Evolutionary conservation across 2,888 invertebrate species (phyloP).

Genomic region (Drosophila rubida): DNA sequence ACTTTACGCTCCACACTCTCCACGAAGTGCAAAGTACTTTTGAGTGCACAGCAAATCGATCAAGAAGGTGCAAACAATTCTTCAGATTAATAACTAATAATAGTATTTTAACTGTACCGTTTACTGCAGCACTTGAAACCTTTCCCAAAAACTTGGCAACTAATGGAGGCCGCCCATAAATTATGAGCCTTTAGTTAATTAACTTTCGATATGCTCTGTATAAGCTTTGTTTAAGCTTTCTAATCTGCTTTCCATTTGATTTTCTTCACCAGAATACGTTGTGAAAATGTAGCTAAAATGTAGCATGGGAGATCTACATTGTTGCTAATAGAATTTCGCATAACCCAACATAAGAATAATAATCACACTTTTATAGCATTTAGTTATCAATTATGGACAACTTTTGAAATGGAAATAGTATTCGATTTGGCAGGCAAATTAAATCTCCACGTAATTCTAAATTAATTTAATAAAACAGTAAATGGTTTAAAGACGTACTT

Average conservation of each 20-base stretch:
- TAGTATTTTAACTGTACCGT: not conserved
- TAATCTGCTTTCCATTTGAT: not conserved
- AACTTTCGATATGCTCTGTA: conserved; percentile 26
- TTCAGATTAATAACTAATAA: conserved; percentile 8
- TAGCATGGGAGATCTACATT: not conserved
- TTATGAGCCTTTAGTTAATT: conserved; percentile 13
- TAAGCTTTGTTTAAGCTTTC: conserved; percentile 19
- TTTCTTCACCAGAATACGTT: not conserved
- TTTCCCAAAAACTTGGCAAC: not conserved
- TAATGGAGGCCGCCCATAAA: conserved; percentile 8
- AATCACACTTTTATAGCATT: too few relatives aligned
- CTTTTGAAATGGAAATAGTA: too few relatives aligned
- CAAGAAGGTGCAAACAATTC: conserved; percentile 19
- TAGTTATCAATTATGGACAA: too few relatives aligned
- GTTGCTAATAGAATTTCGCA: too few relatives aligned
- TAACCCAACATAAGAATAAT: too few relatives aligned
- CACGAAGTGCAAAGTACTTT: conserved; percentile 58
- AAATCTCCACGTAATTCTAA: not conserved
- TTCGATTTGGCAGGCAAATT: too few relatives aligned
- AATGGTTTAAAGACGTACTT: too few relatives aligned
- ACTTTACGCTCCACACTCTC: conserved; percentile 34
- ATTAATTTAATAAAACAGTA: not conserved
- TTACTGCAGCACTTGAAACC: conserved; percentile 25
- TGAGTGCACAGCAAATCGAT: conserved; percentile 33
- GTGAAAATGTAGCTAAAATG: not conserved